Evolutionary conservation across 2,113 vertebrate species (phyloP).

Genomic region (Plecturocebus donacophilus): DNA sequence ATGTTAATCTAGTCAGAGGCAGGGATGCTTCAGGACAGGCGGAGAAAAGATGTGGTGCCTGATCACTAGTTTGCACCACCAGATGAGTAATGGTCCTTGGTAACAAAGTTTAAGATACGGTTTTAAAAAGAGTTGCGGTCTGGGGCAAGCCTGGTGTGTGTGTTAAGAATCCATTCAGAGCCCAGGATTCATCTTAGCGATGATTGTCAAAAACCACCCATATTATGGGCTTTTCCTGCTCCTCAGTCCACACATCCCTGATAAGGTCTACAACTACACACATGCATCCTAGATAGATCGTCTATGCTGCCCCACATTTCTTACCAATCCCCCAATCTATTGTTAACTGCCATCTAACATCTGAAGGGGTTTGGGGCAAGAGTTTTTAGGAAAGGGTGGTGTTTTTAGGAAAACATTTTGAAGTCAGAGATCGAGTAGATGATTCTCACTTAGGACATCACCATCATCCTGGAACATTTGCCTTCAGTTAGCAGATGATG

Average conservation of each 20-base stretch:
- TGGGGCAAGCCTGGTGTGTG: neutral
- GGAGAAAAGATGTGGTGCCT: neutral
- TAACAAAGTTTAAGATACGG: neutral
- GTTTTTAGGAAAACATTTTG: neutral
- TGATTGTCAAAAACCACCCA: neutral
- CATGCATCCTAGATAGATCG: neutral
- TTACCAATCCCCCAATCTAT: neutral
- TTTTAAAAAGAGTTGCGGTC: conserved; percentile 21
- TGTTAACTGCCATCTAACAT: neutral
- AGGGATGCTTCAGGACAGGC: neutral
- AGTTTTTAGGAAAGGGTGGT: neutral
- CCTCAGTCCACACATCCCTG: neutral
- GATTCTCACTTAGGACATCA: neutral
- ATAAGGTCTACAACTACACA: neutral
- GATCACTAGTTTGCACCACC: neutral
- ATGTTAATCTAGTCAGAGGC: neutral
- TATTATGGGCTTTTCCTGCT: neutral
- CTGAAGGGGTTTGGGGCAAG: neutral
- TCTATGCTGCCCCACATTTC: neutral
- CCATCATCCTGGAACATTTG: neutral
- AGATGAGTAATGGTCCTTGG: neutral
- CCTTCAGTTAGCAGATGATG: conserved; percentile 10
- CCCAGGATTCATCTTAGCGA: neutral
- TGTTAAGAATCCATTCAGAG: neutral
- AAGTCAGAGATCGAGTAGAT: neutral